A percentile compares a stretch with the other conserved stretches of the same genome.
Conservation (phyloP, 2,797 vertebrate species). For the Enteromius radiatus region DNA sequence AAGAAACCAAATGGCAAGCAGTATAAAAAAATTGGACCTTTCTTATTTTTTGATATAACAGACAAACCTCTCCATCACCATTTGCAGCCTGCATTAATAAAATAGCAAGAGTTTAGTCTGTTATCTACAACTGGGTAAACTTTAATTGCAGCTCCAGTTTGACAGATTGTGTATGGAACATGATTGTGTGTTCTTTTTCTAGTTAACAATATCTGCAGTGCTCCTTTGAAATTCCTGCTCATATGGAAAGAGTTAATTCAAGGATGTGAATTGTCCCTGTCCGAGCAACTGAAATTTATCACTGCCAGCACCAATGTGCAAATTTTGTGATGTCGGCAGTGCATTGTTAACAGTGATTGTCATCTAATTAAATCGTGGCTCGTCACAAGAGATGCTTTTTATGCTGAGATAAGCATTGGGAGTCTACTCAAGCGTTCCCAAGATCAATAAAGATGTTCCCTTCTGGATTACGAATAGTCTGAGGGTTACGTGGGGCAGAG, state of each 20-base stretch:
- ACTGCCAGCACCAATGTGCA: constrained; percentile 87
- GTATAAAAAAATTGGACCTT: background rate
- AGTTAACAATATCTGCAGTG: constrained; percentile 37
- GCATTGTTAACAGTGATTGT: constrained; percentile 96
- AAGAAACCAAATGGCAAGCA: constrained; percentile 51
- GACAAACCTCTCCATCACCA: constrained; percentile 2
- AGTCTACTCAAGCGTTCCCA: constrained; percentile 83
- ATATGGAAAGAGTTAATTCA: constrained; percentile 64
- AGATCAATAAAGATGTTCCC: constrained; percentile 96
- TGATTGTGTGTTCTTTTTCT: constrained; percentile 14
- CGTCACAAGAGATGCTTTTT: constrained; percentile 92
- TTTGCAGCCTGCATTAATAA: constrained; percentile 23
- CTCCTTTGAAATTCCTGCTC: constrained; percentile 45
- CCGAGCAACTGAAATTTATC: constrained; percentile 86
- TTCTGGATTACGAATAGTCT: constrained; percentile 89
- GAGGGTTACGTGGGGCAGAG: constrained; percentile 84
- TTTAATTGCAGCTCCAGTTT: constrained; percentile 25
- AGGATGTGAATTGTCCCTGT: constrained; percentile 77
- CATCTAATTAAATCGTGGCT: constrained; percentile 97
- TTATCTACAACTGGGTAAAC: constrained; percentile 13
- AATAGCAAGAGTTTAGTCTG: background rate
- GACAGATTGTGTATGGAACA: constrained; percentile 9
- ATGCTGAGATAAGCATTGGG: constrained; percentile 91
- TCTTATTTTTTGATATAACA: background rate
- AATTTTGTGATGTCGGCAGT: constrained; percentile 82